Evolutionary conservation across 2,797 vertebrate species (phyloP).

Genomic region (Helarctos malayanus): DNA sequence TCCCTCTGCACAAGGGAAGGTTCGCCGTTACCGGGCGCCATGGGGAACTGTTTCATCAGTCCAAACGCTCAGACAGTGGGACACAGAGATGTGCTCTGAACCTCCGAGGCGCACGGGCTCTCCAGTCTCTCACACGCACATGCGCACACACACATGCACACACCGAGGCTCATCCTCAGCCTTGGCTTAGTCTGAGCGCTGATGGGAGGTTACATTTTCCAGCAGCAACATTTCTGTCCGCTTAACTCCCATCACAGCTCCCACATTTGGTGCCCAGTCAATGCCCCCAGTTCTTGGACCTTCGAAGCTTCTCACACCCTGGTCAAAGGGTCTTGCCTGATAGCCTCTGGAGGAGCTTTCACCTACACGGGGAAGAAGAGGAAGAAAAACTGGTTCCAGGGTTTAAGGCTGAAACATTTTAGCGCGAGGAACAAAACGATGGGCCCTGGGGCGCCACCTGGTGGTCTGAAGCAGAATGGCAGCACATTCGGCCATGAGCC

Average conservation of each 20-base stretch:
- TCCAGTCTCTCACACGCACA: no score
- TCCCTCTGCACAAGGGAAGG: no score
- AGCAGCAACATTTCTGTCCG: not conserved
- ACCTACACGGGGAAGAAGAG: not conserved
- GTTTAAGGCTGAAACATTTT: not conserved
- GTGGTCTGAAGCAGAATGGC: not conserved
- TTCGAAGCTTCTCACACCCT: not conserved
- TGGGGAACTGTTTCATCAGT: not conserved
- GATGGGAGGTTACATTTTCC: not conserved
- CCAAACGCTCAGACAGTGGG: not conserved
- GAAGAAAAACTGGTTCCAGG: not conserved
- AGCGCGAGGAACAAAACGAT: rapidly evolving
- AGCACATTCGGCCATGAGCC: not conserved
- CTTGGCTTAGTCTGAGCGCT: not conserved
- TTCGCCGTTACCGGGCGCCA: rapidly evolving
- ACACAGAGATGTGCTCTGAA: not conserved
- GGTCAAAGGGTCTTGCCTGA: not conserved
- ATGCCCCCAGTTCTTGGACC: not conserved
- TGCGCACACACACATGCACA: not conserved
- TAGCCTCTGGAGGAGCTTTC: not conserved
- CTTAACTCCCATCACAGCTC: not conserved
- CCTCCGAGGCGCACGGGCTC: not conserved
- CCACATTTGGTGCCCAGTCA: not conserved
- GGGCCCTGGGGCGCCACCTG: not conserved
- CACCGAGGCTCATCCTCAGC: not conserved